These are phyloP conservation scores for Eptesicus fuscus DNA, from an alignment of 2,113 vertebrate species.

Conservation along the genomic window DNA sequence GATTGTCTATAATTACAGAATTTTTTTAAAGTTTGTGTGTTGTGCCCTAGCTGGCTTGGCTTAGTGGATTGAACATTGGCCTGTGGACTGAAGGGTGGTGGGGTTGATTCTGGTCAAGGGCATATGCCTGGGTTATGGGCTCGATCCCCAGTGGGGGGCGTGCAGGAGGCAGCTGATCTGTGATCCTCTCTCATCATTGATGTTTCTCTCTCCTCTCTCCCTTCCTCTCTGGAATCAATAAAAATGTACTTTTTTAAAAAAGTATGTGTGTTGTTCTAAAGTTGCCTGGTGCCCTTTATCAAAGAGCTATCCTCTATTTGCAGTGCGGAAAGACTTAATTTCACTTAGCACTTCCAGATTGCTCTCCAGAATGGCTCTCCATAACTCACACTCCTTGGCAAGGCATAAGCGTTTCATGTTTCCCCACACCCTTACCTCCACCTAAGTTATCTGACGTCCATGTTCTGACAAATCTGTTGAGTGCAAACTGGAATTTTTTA, in stretches of 20 bases:
- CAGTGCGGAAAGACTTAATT: neutral
- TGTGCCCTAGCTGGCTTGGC: neutral
- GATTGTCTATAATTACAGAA: slow-evolving; percentile 8
- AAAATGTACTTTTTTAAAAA: neutral
- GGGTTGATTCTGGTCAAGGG: too few relatives aligned
- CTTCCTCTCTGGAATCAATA: too few relatives aligned
- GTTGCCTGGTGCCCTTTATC: neutral
- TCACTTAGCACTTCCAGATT: neutral
- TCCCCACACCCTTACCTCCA: neutral
- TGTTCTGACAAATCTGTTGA: neutral
- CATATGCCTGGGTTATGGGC: too few relatives aligned
- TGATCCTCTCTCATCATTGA: too few relatives aligned
- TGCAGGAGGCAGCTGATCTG: too few relatives aligned
- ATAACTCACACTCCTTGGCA: neutral
- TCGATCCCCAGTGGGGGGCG: too few relatives aligned
- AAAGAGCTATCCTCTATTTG: slow-evolving; percentile 2
- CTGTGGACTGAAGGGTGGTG: too few relatives aligned
- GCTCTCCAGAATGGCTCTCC: neutral
- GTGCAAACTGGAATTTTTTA: neutral
- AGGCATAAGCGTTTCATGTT: neutral
- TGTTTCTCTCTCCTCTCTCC: too few relatives aligned
- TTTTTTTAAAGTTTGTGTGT: neutral
- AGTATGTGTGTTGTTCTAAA: neutral
- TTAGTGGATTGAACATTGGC: too few relatives aligned
- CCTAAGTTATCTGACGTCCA: neutral